A percentile compares a stretch with the other conserved stretches of the same genome.
phyloP scores from a whole-genome alignment of 2,888 invertebrate genomes.

The Dorcus hopei region DNA sequence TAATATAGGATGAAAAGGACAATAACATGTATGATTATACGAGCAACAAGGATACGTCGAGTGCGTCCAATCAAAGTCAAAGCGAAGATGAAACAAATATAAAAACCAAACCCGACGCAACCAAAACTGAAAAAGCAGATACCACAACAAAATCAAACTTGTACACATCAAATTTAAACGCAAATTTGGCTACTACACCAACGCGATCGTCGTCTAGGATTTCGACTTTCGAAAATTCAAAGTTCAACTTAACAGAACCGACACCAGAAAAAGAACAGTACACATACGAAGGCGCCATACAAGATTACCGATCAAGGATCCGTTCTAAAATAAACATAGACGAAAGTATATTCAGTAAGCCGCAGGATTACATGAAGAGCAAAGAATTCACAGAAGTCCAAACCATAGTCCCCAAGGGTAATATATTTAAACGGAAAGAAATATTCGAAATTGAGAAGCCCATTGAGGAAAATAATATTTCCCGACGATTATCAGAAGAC shows the following conservation, averaged over 20 bases:
- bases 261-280: conserved; percentile 60
- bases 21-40: conserved; percentile 32
- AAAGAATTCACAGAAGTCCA: conserved; percentile 41
- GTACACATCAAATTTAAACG: conserved; percentile 11
- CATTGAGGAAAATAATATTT: conserved; percentile 46
- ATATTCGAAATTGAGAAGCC: conserved; percentile 73
- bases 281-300: conserved; percentile 84
- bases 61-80: conserved; percentile 42
- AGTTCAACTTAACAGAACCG: conserved; percentile 2
- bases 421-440: conserved; percentile 77
- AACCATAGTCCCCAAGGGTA: conserved; percentile 66
- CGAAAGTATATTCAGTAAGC: conserved; percentile 37
- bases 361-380: conserved; percentile 33
- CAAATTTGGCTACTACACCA: conserved; percentile 5
- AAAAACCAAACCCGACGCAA: not conserved
- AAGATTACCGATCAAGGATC: conserved; percentile 79
- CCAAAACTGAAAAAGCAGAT: conserved; percentile 45
- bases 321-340: conserved; percentile 49
- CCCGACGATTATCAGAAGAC: conserved; percentile 59
- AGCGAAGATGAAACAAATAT: conserved; percentile 45
- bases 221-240: conserved; percentile 6
- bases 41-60: conserved; percentile 37
- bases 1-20: conserved; percentile 39
- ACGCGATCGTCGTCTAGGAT: conserved; percentile 1
- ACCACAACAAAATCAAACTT: conserved; percentile 10